Conservation (phyloP, 2,113 vertebrate genomes). For the Thymallus thymallus region DNA sequence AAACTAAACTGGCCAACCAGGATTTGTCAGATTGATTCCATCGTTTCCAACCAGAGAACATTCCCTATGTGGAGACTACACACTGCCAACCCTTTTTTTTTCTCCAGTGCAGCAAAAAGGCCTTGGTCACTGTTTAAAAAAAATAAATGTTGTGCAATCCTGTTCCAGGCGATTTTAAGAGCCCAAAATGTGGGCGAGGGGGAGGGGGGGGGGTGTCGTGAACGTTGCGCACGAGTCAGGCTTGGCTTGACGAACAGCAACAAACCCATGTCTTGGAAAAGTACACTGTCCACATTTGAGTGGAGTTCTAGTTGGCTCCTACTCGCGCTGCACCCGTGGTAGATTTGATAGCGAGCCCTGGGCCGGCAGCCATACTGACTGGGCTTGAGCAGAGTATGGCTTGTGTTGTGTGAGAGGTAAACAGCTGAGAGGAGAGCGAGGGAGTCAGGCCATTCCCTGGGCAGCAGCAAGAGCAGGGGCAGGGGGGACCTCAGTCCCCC, state of each 20-base stretch:
- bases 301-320: conserved; percentile 44
- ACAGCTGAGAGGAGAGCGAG: conserved; percentile 6
- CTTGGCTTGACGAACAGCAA: conserved; percentile 51
- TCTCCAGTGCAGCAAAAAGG: neutral
- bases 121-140: neutral
- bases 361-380: conserved; percentile 42
- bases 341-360: conserved; percentile 39
- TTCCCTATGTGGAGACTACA: neutral
- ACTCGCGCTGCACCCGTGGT: conserved; percentile 4
- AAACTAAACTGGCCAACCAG: neutral
- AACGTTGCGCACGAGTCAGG: conserved; percentile 24
- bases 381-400: neutral
- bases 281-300: conserved; percentile 26
- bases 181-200: neutral
- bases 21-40: neutral
- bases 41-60: neutral
- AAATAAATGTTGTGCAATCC: no score
- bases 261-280: conserved; percentile 43
- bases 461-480: neutral
- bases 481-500: no score
- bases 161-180: no score
- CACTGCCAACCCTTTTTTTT: neutral
- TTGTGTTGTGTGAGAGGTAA: conserved; percentile 4
- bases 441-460: no score
- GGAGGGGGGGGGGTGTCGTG: neutral